Conservation (phyloP, 2,797 vertebrate species). For the Micrastur ruficollis region DNA sequence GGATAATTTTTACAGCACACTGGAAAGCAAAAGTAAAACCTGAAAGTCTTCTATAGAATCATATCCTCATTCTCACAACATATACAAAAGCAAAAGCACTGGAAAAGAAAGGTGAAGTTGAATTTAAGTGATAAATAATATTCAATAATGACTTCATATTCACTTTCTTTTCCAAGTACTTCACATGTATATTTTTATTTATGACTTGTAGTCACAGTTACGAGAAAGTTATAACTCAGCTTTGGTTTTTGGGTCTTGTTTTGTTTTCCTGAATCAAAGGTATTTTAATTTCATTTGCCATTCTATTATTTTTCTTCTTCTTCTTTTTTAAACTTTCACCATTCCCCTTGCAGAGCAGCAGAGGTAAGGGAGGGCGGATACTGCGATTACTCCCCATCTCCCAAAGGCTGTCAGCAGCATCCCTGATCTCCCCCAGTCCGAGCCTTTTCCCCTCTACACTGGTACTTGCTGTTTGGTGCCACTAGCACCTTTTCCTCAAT, state of each 20-base stretch:
- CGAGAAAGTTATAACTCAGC: not conserved
- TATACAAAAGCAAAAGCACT: accelerated
- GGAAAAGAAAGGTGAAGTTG: not conserved
- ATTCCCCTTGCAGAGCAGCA: not conserved
- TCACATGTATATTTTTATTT: not conserved
- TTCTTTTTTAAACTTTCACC: not conserved
- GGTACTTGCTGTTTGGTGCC: not conserved
- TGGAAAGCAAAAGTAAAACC: not conserved
- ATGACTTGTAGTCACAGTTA: not conserved
- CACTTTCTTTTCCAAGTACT: not conserved
- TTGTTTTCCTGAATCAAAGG: not conserved
- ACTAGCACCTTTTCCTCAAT: slow-evolving; percentile 45
- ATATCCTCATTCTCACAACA: not conserved
- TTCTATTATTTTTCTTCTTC: not conserved
- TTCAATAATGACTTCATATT: not conserved
- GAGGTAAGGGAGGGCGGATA: not conserved
- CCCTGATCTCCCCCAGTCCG: not conserved
- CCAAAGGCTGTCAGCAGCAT: not conserved
- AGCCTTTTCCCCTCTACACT: not conserved
- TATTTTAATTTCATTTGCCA: not conserved
- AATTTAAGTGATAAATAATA: not conserved
- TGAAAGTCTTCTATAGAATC: not conserved
- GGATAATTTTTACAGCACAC: not conserved
- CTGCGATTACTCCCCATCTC: not conserved
- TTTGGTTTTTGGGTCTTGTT: accelerated